Percentiles rank a stretch among this genome's conserved stretches.
Evolutionary conservation across 2,113 vertebrate species (phyloP).

Genomic region (Notiomystis cincta): DNA sequence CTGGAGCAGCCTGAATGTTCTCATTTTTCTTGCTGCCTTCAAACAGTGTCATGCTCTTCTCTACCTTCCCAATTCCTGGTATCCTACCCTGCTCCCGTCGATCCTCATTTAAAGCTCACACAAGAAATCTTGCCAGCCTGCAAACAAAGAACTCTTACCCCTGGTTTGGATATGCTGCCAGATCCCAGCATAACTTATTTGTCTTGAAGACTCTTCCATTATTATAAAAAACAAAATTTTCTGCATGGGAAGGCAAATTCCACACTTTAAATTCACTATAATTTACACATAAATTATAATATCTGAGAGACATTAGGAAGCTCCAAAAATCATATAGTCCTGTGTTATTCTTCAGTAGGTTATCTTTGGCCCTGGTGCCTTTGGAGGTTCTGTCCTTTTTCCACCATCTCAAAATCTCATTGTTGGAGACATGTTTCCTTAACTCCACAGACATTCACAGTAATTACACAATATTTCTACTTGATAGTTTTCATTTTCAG

Average conservation of each 20-base stretch:
- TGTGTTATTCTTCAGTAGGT: background rate
- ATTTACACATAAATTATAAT: background rate
- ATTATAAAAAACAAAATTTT: background rate
- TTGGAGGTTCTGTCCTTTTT: background rate
- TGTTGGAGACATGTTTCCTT: background rate
- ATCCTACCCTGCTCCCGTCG: too few species aligned
- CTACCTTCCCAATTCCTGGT: background rate
- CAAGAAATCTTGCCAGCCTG: background rate
- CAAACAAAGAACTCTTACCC: background rate
- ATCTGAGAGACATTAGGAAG: background rate
- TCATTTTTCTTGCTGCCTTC: background rate
- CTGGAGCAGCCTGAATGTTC: background rate
- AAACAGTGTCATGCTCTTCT: background rate
- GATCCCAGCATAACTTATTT: background rate
- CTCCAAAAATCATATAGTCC: background rate
- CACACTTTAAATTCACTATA: background rate
- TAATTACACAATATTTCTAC: background rate
- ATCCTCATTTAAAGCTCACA: background rate
- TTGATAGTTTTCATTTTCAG: background rate
- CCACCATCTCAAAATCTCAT: background rate
- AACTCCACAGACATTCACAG: background rate
- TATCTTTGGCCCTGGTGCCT: background rate
- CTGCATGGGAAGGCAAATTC: background rate
- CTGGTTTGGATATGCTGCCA: background rate
- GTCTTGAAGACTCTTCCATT: background rate